These are phyloP conservation scores for Sminthopsis crassicaudata DNA, from an alignment of 2,113 vertebrate species.

Conservation along the genomic window DNA sequence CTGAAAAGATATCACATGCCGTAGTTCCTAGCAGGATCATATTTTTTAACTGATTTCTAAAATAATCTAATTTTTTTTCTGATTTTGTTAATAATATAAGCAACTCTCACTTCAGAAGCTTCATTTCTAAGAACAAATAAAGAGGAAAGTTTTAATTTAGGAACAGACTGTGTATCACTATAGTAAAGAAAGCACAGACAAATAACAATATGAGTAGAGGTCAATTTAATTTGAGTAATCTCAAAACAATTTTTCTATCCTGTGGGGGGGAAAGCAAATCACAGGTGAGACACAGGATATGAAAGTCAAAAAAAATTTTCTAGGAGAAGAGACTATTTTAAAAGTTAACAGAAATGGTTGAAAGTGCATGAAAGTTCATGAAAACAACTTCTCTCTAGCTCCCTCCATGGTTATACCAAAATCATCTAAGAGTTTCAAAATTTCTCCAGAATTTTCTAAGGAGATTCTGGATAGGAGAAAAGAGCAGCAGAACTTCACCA, in stretches of 20 bases:
- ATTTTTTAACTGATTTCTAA: slow-evolving; percentile 70
- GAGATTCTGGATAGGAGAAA: too few species aligned
- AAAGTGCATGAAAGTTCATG: slow-evolving; percentile 47
- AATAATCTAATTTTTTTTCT: neutral
- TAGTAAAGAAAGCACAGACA: slow-evolving; percentile 69
- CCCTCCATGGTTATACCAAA: slow-evolving; percentile 98
- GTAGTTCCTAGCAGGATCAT: slow-evolving; percentile 30
- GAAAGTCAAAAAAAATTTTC: slow-evolving; percentile 60
- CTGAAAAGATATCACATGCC: neutral
- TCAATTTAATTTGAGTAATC: slow-evolving; percentile 77
- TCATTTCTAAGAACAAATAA: slow-evolving; percentile 52
- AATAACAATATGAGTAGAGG: slow-evolving; percentile 75
- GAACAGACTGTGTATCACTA: slow-evolving; percentile 60
- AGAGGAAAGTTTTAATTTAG: slow-evolving; percentile 60
- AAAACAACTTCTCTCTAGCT: slow-evolving; percentile 93
- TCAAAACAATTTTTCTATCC: slow-evolving; percentile 66
- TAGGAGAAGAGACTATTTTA: slow-evolving; percentile 47
- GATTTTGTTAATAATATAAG: slow-evolving; percentile 12
- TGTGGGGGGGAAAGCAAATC: slow-evolving; percentile 68
- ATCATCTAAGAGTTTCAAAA: slow-evolving; percentile 99
- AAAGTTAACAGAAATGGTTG: slow-evolving; percentile 23
- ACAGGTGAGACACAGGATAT: slow-evolving; percentile 62
- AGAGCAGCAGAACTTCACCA: too few species aligned
- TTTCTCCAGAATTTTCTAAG: slow-evolving; percentile 88
- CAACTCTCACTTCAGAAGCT: slow-evolving; percentile 48